A percentile compares a stretch with the other conserved stretches of the same genome.
phyloP scores from a whole-genome alignment of 2,888 invertebrate species.

The Dynastes maya region DNA sequence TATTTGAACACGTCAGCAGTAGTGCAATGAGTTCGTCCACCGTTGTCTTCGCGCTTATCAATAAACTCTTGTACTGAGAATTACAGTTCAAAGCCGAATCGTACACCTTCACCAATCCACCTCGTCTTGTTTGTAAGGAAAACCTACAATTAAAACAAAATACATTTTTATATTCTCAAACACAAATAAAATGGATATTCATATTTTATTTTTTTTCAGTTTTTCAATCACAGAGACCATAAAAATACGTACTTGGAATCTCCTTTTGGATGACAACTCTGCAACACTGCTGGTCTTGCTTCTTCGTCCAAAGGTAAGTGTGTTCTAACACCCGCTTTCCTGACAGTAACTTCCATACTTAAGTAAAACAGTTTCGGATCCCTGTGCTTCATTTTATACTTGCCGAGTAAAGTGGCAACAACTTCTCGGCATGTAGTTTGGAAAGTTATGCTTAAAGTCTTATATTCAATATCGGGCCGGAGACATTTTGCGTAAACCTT shows the following conservation, averaged over 20 bases:
- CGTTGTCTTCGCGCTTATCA: constrained; percentile 91
- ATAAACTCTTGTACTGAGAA: constrained; percentile 92
- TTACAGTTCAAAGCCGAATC: constrained; percentile 93
- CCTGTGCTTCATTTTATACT: constrained; percentile 89
- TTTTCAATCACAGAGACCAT: neutral
- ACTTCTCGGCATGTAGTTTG: constrained; percentile 92
- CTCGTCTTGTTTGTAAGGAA: constrained; percentile 89
- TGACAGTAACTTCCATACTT: constrained; percentile 94
- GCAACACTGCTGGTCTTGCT: constrained; percentile 90
- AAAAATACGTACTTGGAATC: constrained; percentile 83
- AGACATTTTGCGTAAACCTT: constrained; percentile 93
- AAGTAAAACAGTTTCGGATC: constrained; percentile 94
- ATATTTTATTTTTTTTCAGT: neutral
- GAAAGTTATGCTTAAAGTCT: constrained; percentile 92
- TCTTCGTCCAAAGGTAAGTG: constrained; percentile 90
- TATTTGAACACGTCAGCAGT: constrained; percentile 88
- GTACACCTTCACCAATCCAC: constrained; percentile 93
- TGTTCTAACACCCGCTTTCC: constrained; percentile 87
- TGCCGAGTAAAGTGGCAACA: constrained; percentile 86
- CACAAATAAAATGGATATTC: neutral
- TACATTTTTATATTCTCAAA: neutral
- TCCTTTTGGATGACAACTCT: constrained; percentile 94
- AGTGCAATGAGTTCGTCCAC: constrained; percentile 90
- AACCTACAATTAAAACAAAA: constrained; percentile 75
- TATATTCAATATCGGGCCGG: constrained; percentile 95